Conservation (phyloP, 1,140 invertebrate genomes). For the Dendroctonus valens region DNA sequence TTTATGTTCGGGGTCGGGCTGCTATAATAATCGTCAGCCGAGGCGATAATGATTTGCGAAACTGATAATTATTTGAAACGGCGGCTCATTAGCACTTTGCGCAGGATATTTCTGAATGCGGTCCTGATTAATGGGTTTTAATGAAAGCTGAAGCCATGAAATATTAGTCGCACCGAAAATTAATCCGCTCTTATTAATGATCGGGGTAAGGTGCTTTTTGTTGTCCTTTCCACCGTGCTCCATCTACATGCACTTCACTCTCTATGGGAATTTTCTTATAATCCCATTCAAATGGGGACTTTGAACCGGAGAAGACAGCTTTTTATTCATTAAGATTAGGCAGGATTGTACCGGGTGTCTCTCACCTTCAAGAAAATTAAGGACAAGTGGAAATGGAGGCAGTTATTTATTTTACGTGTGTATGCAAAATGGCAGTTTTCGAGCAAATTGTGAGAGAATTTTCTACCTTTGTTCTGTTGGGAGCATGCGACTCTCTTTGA, state of each 20-base stretch:
- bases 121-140: constrained; percentile 16
- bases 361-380: no score
- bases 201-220: neutral
- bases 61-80: constrained; percentile 20
- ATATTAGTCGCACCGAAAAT: constrained; percentile 15
- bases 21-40: constrained; percentile 8
- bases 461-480: no score
- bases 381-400: no score
- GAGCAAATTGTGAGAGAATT: no score
- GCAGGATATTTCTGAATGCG: constrained; percentile 1
- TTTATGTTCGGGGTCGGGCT: neutral
- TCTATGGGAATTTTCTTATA: no score
- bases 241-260: neutral
- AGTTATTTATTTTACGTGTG: no score
- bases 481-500: no score
- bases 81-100: constrained; percentile 13
- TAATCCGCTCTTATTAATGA: constrained; percentile 18
- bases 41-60: constrained; percentile 21
- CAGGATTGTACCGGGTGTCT: no score
- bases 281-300: neutral
- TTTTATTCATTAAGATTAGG: no score
- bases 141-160: constrained; percentile 14
- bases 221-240: neutral
- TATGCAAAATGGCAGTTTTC: no score
- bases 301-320: no score